Base-by-base conservation (phyloP, 1,140 invertebrate species). In the Spodoptera litura region DNA sequence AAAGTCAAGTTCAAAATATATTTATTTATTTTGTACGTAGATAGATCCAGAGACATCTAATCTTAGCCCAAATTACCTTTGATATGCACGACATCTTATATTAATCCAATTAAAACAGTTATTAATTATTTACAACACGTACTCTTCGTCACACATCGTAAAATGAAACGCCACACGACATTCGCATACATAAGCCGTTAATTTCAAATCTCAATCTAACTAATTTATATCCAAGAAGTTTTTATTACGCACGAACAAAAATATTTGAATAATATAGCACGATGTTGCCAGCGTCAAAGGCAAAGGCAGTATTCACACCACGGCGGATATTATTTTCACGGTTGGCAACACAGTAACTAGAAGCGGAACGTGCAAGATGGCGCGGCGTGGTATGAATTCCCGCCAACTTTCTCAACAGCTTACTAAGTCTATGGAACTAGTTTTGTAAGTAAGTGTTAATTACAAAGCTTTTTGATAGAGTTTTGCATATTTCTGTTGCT, bases 251-350 rank as follows among this genome's bases (percentile, higher is more conserved):
- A 80, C 79, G 79, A 64, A 55, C 66, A 58, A 52, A 75, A 66
- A 77, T 71, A 68, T 78, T 80, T 80, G 73, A 80, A 77, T 80
- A 76, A 76, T 58, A 59, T 13, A 49, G 55, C 38, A 62, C 75
- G 78, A 62, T 81, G 81, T 76, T 77, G 78, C 75, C 84, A 85
- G 78, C 68, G 76, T 87, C 83, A 87, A 87, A 87, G 85, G 78
- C 58, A 20, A 87, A 87, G 85, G 78, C 58, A 20, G 66, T 61
- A 87, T 82, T 87, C 85, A 56, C n/a, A 76, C 27, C 79, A 71
- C 83, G 83, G 80, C 83, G 85, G 82, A 85, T 87, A 87, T 87
- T 87, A 83, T 87, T 87, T 87, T 87, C 81, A 87, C 83, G 85
- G 70, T 78, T 82, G 81, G 82, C 82, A 80, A 81, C 82, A 81